Conservation (phyloP, 2,797 vertebrate genomes). For the Rhinatrema bivittatum region DNA sequence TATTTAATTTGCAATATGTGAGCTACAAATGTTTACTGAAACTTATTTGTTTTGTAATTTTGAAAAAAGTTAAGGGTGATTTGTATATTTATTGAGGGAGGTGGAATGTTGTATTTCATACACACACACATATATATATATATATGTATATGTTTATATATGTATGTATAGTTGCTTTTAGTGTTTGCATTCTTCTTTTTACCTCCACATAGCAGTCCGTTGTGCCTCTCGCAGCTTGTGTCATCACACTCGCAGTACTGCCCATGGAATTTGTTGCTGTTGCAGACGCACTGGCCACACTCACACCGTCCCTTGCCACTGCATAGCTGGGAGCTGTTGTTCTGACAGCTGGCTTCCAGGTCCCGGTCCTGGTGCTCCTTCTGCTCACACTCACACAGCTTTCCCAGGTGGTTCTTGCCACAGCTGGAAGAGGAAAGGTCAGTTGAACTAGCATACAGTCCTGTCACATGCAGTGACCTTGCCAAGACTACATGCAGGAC, state of each 20-base stretch:
- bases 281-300: slow-evolving; percentile 58
- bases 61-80: no score
- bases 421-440: slow-evolving; percentile 42
- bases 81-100: no score
- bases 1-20: no score
- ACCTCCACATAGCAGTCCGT: slow-evolving; percentile 58
- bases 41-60: no score
- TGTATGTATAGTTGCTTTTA: no score
- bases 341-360: slow-evolving; percentile 36
- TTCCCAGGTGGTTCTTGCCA: slow-evolving; percentile 35
- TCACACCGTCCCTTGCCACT: slow-evolving; percentile 56
- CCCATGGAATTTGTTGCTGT: slow-evolving; percentile 21
- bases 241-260: slow-evolving; percentile 55
- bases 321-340: slow-evolving; percentile 30
- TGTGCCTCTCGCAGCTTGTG: slow-evolving; percentile 39
- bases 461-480: background rate
- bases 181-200: no score
- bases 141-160: no score
- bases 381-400: slow-evolving; percentile 38
- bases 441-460: background rate
- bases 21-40: no score
- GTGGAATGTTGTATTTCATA: no score
- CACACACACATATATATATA: no score
- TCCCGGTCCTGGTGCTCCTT: slow-evolving; percentile 15
- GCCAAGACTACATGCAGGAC: no score